Conservation (phyloP, 2,113 vertebrate species). For the Sminthopsis crassicaudata region DNA sequence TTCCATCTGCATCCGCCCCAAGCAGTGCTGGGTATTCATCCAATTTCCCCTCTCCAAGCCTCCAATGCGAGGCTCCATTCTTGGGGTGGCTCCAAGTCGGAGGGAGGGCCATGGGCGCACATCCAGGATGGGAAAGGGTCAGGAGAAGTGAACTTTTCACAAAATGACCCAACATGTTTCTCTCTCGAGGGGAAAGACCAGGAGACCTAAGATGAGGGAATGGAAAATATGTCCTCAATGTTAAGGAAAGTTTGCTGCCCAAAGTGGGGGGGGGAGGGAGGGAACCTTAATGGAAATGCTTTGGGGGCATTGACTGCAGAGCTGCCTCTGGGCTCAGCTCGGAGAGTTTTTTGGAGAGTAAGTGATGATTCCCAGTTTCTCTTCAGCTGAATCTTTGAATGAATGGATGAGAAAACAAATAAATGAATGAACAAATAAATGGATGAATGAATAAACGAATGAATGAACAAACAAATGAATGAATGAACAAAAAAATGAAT, state of each 20-base stretch:
- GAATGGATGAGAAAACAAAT: not conserved
- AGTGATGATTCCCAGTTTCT: not conserved
- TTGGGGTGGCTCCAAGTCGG: not conserved
- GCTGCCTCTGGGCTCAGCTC: not conserved
- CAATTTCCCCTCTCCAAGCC: not conserved
- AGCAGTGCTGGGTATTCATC: not conserved
- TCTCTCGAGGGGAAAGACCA: not conserved
- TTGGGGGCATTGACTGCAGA: not conserved
- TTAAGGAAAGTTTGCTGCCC: not conserved
- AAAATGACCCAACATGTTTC: constrained; percentile 2
- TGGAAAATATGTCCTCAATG: constrained; percentile 2
- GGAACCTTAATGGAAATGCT: not conserved
- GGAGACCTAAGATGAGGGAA: not conserved
- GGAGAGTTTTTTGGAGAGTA: not conserved
- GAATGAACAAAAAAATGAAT: not conserved
- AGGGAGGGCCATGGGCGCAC: not conserved
- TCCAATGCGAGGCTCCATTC: not conserved
- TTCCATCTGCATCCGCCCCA: not conserved
- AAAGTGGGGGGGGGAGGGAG: not conserved
- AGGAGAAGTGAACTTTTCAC: not conserved
- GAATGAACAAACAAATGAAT: not conserved
- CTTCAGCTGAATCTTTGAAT: not conserved
- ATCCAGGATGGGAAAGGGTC: not conserved
- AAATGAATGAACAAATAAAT: not conserved
- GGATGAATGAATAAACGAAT: not conserved